Evolutionary conservation across 2,113 vertebrate species (phyloP).

Genomic region (Lepidothrix coronata): DNA sequence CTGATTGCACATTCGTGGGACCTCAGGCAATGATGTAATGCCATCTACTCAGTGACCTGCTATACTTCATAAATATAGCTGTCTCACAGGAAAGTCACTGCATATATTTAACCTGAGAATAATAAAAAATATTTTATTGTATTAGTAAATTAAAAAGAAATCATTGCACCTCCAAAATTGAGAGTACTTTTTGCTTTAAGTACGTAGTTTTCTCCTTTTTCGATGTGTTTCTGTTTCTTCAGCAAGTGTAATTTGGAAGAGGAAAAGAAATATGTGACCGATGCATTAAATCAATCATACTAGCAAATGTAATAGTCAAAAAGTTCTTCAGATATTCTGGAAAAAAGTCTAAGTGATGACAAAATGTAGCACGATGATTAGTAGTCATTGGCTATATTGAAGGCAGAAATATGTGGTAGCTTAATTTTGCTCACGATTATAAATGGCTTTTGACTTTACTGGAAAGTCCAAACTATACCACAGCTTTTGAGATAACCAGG

Average conservation of each 20-base stretch:
- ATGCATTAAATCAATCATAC: background rate
- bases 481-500: slow-evolving; percentile 19
- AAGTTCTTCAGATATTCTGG: background rate
- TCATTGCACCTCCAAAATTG: background rate
- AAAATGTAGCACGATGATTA: background rate
- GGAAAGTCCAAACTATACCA: background rate
- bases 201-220: background rate
- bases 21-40: background rate
- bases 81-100: background rate
- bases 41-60: background rate
- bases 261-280: background rate
- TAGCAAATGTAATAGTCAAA: background rate
- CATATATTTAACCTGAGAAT: background rate
- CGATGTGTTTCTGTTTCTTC: background rate
- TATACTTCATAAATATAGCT: background rate
- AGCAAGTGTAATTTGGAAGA: background rate
- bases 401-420: background rate
- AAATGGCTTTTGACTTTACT: background rate
- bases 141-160: background rate
- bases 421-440: slow-evolving; percentile 2
- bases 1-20: background rate
- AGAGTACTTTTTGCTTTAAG: background rate
- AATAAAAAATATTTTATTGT: background rate
- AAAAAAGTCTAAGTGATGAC: background rate
- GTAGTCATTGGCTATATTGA: background rate